These are phyloP conservation scores for Phenganax subtilis DNA, from an alignment of 92 coral and sea anemone species.

Conservation along the genomic window DNA sequence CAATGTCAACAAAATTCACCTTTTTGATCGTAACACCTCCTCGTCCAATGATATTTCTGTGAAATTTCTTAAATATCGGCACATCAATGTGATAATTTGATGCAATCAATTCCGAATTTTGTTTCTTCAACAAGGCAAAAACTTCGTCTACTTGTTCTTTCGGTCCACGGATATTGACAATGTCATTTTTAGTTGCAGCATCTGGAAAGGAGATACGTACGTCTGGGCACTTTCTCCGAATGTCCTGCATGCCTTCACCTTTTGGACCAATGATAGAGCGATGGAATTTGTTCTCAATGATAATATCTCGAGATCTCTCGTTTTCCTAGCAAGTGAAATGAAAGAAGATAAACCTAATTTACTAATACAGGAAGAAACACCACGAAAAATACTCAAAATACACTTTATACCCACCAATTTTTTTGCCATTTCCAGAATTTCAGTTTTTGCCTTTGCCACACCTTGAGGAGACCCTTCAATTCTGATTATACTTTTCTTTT, in stretches of 20 bases:
- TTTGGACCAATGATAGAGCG: slow-evolving; percentile 91
- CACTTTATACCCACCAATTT: slow-evolving; percentile 65
- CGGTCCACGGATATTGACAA: slow-evolving; percentile 91
- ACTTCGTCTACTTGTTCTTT: slow-evolving; percentile 86
- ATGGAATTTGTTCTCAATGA: slow-evolving; percentile 87
- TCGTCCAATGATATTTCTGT: slow-evolving; percentile 93
- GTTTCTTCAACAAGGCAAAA: slow-evolving; percentile 76
- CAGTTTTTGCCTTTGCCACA: slow-evolving; percentile 85
- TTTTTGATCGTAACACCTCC: slow-evolving; percentile 91
- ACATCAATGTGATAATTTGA: slow-evolving; percentile 77
- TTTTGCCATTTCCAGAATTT: slow-evolving; percentile 80
- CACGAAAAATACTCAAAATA: not conserved
- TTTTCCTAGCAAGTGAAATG: slow-evolving; percentile 59
- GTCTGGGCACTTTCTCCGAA: slow-evolving; percentile 84
- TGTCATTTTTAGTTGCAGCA: slow-evolving; percentile 73
- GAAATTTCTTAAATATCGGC: slow-evolving; percentile 96
- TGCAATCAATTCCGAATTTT: slow-evolving; percentile 90
- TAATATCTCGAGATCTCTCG: slow-evolving; percentile 84
- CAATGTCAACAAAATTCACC: slow-evolving; percentile 32
- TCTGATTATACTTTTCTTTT: slow-evolving; percentile 77
- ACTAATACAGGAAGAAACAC: no score
- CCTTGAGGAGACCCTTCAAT: slow-evolving; percentile 99
- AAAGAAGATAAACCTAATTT: not conserved
- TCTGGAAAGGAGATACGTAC: slow-evolving; percentile 98
- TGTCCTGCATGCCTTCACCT: slow-evolving; percentile 87